Base-by-base conservation (phyloP, 1,140 invertebrate genomes). In the Cylas formicarius region DNA sequence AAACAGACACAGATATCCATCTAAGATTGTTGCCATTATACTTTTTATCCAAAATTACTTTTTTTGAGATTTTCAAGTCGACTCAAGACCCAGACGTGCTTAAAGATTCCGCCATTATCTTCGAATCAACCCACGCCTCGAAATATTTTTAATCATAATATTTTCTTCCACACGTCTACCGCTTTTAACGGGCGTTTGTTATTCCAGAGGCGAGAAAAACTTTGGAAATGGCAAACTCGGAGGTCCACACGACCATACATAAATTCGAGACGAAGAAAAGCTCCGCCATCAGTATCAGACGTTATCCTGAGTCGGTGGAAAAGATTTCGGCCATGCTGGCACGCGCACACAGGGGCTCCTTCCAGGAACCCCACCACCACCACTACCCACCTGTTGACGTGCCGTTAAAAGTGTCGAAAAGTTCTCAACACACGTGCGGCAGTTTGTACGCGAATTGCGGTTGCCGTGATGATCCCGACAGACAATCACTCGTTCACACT, bases 381-480 rank as follows among this genome's bases (percentile, higher is more conserved):
- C 41, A 23, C 9, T 11, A 17, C 16, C 11, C 26, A 22, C 18
- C 23, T 24, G 31, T 23, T 24, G 31, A 33, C 28, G 34, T 11
- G 11, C 17, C 17, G 13, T 19, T 23, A 34, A 23, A 35, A 36
- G 33, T n/a, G n/a, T n/a, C 11, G 14, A 48, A 48, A 32, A 34
- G 32, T 24, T 60, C 57, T 14, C 51, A 55, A 5, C 62, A 67
- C 56, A 62, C 57, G 37, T 67, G 65, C 51, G 65, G 63, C 32
- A 66, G 63, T 56, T 50, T 66, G 22, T 67, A 56, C 47, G 61
- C 60, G 13, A 62, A 64, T 49, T 66, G 61, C 47, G 50, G 54
- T 31, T 64, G 62, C 38, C 47, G 50, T 44, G 43, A 59, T 48
- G 51, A 57, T 17, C 33, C 34, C 14, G 47, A 36, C 38, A 20